Evolutionary conservation across 2,113 vertebrate species (phyloP).

Genomic region (Nothoprocta perdicaria): DNA sequence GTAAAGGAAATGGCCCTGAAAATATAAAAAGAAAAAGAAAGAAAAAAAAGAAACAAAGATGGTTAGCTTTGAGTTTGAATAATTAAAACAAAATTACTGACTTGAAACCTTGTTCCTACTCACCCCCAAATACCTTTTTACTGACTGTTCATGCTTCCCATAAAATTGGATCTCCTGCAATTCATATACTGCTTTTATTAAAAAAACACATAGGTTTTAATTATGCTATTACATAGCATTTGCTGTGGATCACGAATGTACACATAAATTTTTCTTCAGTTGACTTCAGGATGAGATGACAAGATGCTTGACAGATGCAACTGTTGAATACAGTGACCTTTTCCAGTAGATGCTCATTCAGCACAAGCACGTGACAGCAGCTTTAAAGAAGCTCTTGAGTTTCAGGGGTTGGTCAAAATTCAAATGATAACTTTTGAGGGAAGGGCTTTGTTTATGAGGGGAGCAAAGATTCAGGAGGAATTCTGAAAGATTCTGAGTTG

Average conservation of each 20-base stretch:
- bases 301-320: background rate
- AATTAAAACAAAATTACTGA: background rate
- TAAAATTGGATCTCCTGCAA: background rate
- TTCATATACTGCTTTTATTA: background rate
- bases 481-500: background rate
- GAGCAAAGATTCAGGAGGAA: background rate
- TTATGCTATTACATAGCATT: background rate
- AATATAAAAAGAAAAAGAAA: background rate
- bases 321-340: background rate
- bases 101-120: background rate
- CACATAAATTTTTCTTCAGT: background rate
- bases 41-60: background rate
- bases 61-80: background rate
- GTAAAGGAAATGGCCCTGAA: background rate
- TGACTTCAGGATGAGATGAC: background rate
- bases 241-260: background rate
- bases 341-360: rapidly evolving
- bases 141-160: background rate
- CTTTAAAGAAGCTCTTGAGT: background rate
- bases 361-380: background rate
- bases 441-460: background rate
- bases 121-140: background rate
- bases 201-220: background rate
- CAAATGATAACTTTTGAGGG: background rate
- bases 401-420: background rate